Conservation (phyloP, 2,113 vertebrate species). For the Stegastes partitus region DNA sequence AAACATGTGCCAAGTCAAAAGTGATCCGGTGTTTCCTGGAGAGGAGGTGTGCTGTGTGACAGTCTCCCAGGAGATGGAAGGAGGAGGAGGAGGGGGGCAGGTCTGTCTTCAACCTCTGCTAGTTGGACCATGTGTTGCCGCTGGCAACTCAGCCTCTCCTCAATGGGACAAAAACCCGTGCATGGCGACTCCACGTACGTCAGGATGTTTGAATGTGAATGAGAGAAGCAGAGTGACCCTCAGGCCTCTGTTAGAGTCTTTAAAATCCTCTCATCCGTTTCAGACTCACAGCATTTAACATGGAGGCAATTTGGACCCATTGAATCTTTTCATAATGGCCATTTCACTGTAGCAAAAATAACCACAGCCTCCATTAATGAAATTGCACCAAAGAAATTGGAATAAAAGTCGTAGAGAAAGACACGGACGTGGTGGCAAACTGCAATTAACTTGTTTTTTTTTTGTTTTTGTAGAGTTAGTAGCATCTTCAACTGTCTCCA, state of each 20-base stretch:
- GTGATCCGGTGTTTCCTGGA: background rate
- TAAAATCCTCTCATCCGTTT: conserved; percentile 55
- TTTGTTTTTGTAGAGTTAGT: background rate
- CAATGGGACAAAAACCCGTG: conserved; percentile 46
- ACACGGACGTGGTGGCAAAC: background rate
- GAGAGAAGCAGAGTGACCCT: conserved; percentile 37
- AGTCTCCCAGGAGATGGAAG: conserved; percentile 21
- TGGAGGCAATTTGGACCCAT: conserved; percentile 41
- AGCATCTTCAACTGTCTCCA: background rate
- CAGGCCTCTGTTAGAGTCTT: conserved; percentile 44
- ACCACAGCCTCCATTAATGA: conserved; percentile 11
- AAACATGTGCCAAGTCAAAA: background rate
- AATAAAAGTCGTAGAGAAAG: conserved; percentile 4
- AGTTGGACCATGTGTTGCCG: conserved; percentile 58
- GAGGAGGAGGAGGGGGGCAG: background rate
- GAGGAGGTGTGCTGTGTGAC: conserved; percentile 14
- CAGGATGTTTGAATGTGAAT: conserved; percentile 40
- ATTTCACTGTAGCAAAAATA: conserved; percentile 36
- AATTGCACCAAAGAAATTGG: background rate
- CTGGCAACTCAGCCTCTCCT: conserved; percentile 56
- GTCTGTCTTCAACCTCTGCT: conserved; percentile 26
- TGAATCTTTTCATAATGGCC: conserved; percentile 47
- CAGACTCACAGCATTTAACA: conserved; percentile 28
- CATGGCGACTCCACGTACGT: background rate
- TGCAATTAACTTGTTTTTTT: background rate